Evolutionary conservation across 1,140 invertebrate genomes (phyloP).

Genomic region (Panagrolaimus sp.): DNA sequence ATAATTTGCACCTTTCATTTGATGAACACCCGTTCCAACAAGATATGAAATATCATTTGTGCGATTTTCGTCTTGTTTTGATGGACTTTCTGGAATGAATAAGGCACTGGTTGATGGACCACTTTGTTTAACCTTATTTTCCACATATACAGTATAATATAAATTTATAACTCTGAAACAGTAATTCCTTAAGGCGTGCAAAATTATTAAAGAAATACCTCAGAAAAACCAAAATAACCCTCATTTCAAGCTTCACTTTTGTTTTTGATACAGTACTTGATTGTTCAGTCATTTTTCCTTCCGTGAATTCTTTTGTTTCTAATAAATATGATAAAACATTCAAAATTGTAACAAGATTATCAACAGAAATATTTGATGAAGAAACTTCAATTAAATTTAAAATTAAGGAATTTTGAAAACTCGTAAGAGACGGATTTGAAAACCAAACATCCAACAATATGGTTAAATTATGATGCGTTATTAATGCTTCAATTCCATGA

Average conservation of each 20-base stretch:
- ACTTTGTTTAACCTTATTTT: constrained; percentile 2
- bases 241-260: neutral
- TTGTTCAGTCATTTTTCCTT: neutral
- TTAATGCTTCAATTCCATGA: neutral
- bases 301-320: neutral
- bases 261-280: neutral
- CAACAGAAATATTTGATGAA: neutral
- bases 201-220: neutral
- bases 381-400: constrained; percentile 11
- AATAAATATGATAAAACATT: neutral
- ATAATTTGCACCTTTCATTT: constrained; percentile 3
- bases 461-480: neutral
- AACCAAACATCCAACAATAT: neutral
- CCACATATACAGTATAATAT: constrained; percentile 12
- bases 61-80: constrained; percentile 4
- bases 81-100: neutral
- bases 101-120: neutral
- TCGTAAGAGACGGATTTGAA: neutral
- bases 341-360: neutral
- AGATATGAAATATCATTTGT: neutral
- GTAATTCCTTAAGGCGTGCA: neutral
- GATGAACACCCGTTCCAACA: constrained; percentile 10
- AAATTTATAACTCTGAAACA: neutral
- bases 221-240: neutral
- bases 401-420: neutral